Evolutionary conservation across 2,888 invertebrate species (phyloP).

Genomic region (Synanthedon myopaeformis): DNA sequence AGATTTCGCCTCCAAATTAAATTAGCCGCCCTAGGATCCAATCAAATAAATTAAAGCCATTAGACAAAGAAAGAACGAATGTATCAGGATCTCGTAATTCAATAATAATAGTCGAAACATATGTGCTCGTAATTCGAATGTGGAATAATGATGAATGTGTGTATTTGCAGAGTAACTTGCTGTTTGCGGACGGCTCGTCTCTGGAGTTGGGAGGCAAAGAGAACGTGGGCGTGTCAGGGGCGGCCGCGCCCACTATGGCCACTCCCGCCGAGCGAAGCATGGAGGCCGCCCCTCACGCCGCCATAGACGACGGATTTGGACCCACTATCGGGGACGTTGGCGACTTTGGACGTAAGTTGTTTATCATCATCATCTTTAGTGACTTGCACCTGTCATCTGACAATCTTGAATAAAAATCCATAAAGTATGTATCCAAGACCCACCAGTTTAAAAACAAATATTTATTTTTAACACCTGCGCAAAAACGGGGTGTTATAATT

Average conservation of each 20-base stretch:
- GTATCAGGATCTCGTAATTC: too few species aligned
- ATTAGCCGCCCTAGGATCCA: too few species aligned
- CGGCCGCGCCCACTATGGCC: slow-evolving; percentile 68
- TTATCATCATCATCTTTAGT: not conserved
- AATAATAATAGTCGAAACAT: too few species aligned
- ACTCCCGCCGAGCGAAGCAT: slow-evolving; percentile 55
- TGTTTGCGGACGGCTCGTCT: slow-evolving; percentile 80
- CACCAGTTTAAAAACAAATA: too few species aligned
- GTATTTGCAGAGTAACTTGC: slow-evolving; percentile 73
- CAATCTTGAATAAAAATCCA: too few species aligned
- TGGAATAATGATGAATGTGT: not conserved
- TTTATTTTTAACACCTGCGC: too few species aligned
- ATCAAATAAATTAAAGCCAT: not conserved
- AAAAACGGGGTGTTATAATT: too few species aligned
- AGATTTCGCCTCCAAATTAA: too few species aligned
- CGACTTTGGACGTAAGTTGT: slow-evolving; percentile 81
- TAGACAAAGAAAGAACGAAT: not conserved
- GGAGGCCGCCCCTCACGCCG: slow-evolving; percentile 77
- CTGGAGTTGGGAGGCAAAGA: slow-evolving; percentile 62
- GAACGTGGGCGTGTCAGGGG: slow-evolving; percentile 50
- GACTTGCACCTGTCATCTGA: too few species aligned
- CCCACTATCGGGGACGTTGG: slow-evolving; percentile 83
- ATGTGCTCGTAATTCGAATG: not conserved
- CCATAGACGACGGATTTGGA: slow-evolving; percentile 88
- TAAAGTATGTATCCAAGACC: too few species aligned